Evolutionary conservation across 2,797 vertebrate species (phyloP), one percentile per base, ranked within the genome.

Genomic region (Gadopsis marmoratus): DNA sequence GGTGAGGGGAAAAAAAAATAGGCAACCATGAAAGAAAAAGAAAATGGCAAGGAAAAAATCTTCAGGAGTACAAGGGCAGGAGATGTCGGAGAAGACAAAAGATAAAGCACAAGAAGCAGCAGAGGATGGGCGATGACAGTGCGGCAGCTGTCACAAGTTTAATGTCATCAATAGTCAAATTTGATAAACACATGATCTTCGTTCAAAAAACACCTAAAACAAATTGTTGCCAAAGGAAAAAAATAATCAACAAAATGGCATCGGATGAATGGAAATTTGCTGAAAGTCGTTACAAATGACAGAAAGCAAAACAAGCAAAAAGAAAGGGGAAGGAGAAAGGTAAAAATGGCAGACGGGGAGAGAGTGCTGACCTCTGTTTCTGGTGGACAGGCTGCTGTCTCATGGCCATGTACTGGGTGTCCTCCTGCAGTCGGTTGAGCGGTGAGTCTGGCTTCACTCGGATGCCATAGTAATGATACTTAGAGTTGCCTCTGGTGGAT

Each of bases 381-480:
- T 99, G 98, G 91, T 99, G 97, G 47, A 97, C 93, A 4, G 98
- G 97, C 88, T 99, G 97, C 92, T 99, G 98, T 76, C 98, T 95
- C 97, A 99, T 98, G 72, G 98, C 98, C 97, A 98, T 98, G 93
- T 99, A 99, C 93, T 99, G 97, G 0, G 96, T 96, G 86, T 99
- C 98, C 76, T 99, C 98, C 94, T 98, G 98, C 87, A 99, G 88
- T 53, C 97, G 96, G 92, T 97, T 98, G 72, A 99, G 95, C 0
- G 98, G 98, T 0, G 98, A 99, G 92, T 99, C 98, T 0, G 98
- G 97, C 93, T 99, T 99, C 35, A 99, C 96, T 2, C 98, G 97
- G 91, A 99, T 99, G 70, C 98, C 98, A 0, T 99, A 99, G 89
- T 99, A 99, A 91, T 99, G 98, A 78, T 99, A 99, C 88, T 99